These are phyloP conservation scores for Scaeva pyrastri DNA, from an alignment of 2,888 invertebrate species.

Conservation along the genomic window DNA sequence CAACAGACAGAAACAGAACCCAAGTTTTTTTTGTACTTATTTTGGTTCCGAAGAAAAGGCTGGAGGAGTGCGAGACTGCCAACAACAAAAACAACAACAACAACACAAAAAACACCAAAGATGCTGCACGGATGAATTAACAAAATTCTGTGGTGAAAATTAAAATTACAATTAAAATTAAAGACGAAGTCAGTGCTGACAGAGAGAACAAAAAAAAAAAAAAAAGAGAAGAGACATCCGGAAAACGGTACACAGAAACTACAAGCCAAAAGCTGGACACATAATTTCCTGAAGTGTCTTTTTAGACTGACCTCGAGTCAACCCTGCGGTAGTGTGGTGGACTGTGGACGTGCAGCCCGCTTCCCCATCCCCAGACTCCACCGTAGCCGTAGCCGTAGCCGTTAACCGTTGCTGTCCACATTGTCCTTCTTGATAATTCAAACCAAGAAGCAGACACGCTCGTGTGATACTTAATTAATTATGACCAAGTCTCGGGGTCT, in stretches of 20 bases:
- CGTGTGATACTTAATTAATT: constrained; percentile 75
- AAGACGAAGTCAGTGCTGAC: constrained; percentile 42
- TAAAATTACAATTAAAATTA: constrained; percentile 74
- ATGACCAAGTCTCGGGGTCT: constrained; percentile 66
- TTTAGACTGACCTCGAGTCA: constrained; percentile 64
- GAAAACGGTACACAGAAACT: constrained; percentile 46
- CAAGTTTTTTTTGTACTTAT: constrained; percentile 3
- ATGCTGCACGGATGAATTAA: constrained; percentile 62
- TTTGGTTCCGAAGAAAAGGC: constrained; percentile 12
- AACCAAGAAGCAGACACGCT: constrained; percentile 61
- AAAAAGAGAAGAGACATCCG: constrained; percentile 29
- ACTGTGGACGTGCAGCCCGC: not conserved
- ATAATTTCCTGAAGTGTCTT: constrained; percentile 66
- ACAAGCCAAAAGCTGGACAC: constrained; percentile 64
- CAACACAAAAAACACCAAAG: constrained; percentile 29
- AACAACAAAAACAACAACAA: constrained; percentile 16
- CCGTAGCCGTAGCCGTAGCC: too few species aligned
- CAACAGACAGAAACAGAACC: constrained; percentile 58
- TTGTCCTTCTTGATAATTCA: constrained; percentile 40
- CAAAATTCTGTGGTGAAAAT: constrained; percentile 68
- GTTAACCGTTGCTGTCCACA: not conserved
- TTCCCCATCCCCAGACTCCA: not conserved
- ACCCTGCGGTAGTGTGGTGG: constrained; percentile 21
- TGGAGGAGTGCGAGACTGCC: constrained; percentile 9
- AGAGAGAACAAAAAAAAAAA: not conserved